phyloP scores from a whole-genome alignment of 2,888 invertebrate species.

The Pseudanteris insignis region DNA sequence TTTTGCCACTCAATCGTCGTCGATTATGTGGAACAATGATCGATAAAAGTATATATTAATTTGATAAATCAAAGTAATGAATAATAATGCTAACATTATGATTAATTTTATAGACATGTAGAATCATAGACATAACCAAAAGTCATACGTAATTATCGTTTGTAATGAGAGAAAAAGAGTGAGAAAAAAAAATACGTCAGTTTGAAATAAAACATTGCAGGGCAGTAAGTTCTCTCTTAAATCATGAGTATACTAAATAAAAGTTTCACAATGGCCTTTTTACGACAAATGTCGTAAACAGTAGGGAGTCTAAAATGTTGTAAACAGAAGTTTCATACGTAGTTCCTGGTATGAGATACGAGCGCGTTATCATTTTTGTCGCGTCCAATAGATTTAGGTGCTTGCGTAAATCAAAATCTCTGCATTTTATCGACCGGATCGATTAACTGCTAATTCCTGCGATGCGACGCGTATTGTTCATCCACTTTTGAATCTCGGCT shows the following conservation, averaged over 20 bases:
- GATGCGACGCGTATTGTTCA: slow-evolving; percentile 7
- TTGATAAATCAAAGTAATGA: too few relatives aligned
- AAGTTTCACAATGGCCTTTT: slow-evolving; percentile 44
- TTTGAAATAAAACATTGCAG: slow-evolving; percentile 36
- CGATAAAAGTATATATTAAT: too few relatives aligned
- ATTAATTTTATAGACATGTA: too few relatives aligned
- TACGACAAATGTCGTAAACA: slow-evolving; percentile 47
- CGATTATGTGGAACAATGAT: too few relatives aligned
- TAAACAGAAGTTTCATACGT: slow-evolving; percentile 45
- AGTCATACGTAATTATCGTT: slow-evolving; percentile 31
- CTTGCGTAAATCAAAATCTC: slow-evolving; percentile 33
- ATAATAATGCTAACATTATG: too few relatives aligned
- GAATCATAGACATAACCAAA: too few relatives aligned
- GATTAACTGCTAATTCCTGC: slow-evolving; percentile 30
- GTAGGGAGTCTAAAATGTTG: slow-evolving; percentile 45
- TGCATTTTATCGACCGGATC: slow-evolving; percentile 8
- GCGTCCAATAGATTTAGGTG: slow-evolving; percentile 34
- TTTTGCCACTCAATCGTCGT: too few relatives aligned
- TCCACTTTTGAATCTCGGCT: background rate
- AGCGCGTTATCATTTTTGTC: slow-evolving; percentile 42
- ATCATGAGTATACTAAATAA: slow-evolving; percentile 45
- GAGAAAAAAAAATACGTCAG: slow-evolving; percentile 2
- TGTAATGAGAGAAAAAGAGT: slow-evolving; percentile 18
- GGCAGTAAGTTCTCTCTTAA: slow-evolving; percentile 39
- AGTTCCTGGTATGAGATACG: slow-evolving; percentile 36